These are phyloP conservation scores for Cottus gobio DNA, from an alignment of 2,113 vertebrate species.

Conservation along the genomic window DNA sequence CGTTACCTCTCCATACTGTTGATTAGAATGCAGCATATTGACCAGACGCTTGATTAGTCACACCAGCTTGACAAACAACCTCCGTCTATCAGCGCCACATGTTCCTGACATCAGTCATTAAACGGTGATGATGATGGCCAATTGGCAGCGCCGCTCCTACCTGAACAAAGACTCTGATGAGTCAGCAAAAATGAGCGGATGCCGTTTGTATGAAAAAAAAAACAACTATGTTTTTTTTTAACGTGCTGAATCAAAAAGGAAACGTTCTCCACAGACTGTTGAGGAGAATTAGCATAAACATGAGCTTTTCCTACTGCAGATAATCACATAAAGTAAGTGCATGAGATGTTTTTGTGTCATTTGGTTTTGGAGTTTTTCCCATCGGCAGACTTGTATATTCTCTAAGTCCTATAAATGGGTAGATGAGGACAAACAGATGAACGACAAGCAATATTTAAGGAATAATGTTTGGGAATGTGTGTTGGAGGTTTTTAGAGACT, in stretches of 20 bases:
- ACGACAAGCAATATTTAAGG: background rate
- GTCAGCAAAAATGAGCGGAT: slow-evolving; percentile 15
- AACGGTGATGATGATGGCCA: slow-evolving; percentile 15
- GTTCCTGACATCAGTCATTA: slow-evolving; percentile 17
- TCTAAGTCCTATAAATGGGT: background rate
- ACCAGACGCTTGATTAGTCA: slow-evolving; percentile 49
- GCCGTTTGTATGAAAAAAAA: background rate
- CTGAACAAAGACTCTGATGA: slow-evolving; percentile 22
- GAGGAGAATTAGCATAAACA: background rate
- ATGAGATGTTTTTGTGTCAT: background rate
- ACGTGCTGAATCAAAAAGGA: background rate
- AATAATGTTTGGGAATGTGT: background rate
- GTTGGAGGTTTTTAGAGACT: background rate
- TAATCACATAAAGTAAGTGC: background rate
- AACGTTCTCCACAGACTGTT: background rate
- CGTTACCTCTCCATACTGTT: slow-evolving; percentile 25
- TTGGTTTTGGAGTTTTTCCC: background rate
- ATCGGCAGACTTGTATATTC: background rate
- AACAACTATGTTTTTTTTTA: too few relatives aligned
- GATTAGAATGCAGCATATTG: slow-evolving; percentile 26
- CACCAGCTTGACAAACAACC: slow-evolving; percentile 38
- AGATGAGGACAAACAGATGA: background rate
- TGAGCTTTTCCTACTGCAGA: too few relatives aligned
- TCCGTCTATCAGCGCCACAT: slow-evolving; percentile 23
- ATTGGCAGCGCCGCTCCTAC: slow-evolving; percentile 17